phyloP scores from a whole-genome alignment of 2,797 vertebrate genomes.

The Echeneis naucrates region DNA sequence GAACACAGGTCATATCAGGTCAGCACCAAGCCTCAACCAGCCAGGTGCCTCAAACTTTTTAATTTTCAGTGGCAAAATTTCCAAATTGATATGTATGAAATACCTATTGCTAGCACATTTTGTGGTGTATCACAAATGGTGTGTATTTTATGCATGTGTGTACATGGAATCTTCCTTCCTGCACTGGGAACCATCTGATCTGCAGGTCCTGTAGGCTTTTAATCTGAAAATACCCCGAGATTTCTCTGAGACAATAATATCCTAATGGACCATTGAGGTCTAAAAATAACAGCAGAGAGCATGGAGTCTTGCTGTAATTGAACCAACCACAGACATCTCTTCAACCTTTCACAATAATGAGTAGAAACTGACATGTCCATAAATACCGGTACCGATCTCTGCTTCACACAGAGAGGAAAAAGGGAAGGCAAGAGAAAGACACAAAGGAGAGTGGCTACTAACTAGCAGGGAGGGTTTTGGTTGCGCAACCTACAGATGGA shows the following conservation, averaged over 20 bases:
- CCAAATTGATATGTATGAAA: not conserved
- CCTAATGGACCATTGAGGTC: constrained; percentile 11
- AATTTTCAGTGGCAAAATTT: not conserved
- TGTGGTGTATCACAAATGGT: too few species aligned
- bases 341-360: constrained; percentile 36
- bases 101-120: too few species aligned
- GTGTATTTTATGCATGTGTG: not conserved
- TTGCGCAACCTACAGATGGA: constrained; percentile 28
- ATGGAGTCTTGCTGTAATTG: constrained; percentile 18
- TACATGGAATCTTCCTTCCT: not conserved
- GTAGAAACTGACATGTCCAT: constrained; percentile 14
- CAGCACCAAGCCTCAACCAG: too few species aligned
- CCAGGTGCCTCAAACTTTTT: too few species aligned
- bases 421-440: constrained; percentile 19
- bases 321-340: constrained; percentile 21
- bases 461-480: constrained; percentile 26
- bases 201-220: not conserved
- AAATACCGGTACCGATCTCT: constrained; percentile 14
- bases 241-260: constrained; percentile 5
- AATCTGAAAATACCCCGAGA: not conserved
- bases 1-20: too few species aligned
- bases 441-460: constrained; percentile 10
- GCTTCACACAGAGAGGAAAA: constrained; percentile 20
- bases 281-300: constrained; percentile 33
- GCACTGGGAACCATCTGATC: not conserved